phyloP scores from a whole-genome alignment of 30 jellyfish, hydroid and myxozoan species.

The Catostylus mosaicus region DNA sequence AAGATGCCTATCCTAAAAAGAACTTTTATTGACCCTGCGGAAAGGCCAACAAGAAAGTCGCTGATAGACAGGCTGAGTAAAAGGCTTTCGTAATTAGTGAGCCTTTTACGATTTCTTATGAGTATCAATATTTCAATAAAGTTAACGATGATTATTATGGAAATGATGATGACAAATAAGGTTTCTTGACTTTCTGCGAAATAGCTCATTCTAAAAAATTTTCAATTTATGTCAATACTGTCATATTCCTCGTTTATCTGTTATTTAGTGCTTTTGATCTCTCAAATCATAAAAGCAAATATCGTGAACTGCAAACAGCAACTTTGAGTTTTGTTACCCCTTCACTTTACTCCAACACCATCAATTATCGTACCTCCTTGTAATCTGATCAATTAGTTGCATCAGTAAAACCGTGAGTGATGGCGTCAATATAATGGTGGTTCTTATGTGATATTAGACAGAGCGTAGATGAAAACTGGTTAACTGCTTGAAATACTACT shows the following conservation, averaged over 20 bases:
- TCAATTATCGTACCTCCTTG: no score
- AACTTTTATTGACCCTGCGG: background rate
- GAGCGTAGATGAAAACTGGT: no score
- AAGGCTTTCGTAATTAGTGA: constrained; percentile 5
- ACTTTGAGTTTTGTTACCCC: no score
- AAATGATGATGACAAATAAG: background rate
- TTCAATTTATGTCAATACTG: background rate
- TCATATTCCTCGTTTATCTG: background rate
- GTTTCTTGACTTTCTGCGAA: background rate
- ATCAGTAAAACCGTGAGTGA: no score
- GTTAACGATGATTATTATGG: background rate
- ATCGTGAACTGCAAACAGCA: no score
- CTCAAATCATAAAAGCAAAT: no score
- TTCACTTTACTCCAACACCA: no score
- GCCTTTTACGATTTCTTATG: background rate
- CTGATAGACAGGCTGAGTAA: constrained; percentile 13
- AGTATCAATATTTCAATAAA: background rate
- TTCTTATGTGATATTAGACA: no score
- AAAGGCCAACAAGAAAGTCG: constrained; percentile 12
- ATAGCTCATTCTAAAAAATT: background rate
- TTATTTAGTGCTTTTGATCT: no score
- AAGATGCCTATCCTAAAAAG: background rate
- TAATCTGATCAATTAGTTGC: no score
- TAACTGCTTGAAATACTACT: no score
- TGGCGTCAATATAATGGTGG: no score